A percentile compares a stretch with the other conserved stretches of the same genome.
Evolutionary conservation across 2,888 invertebrate genomes (phyloP).

Genomic region (Mythimna ferrago): DNA sequence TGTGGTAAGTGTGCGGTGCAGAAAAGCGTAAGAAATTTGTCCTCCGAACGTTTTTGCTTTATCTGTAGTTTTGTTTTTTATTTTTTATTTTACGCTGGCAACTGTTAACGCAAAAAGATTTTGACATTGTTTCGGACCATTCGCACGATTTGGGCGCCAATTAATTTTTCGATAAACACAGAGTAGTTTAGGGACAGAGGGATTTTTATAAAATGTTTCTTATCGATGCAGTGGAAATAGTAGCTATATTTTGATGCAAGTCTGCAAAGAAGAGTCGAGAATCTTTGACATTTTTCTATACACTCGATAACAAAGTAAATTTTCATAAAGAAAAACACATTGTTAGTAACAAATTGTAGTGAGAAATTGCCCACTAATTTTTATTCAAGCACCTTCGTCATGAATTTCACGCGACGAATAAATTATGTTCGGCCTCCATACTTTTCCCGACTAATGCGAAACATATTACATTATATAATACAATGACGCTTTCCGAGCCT

Average conservation of each 20-base stretch:
- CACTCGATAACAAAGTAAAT: too few relatives aligned
- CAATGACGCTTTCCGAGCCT: too few relatives aligned
- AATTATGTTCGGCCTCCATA: too few relatives aligned
- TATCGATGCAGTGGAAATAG: too few relatives aligned
- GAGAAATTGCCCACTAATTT: too few relatives aligned
- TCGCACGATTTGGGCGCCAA: constrained; percentile 84
- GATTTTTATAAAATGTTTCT: neutral
- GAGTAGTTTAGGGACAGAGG: constrained; percentile 62
- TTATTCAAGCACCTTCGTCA: too few relatives aligned
- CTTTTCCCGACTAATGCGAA: too few relatives aligned
- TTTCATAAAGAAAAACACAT: too few relatives aligned
- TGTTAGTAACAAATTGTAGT: too few relatives aligned
- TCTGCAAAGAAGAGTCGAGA: neutral
- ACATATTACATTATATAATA: too few relatives aligned
- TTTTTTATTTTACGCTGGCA: constrained; percentile 75
- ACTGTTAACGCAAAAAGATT: constrained; percentile 85
- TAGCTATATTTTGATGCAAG: neutral
- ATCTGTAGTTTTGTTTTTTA: constrained; percentile 65
- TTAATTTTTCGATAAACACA: constrained; percentile 78
- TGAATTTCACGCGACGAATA: too few relatives aligned
- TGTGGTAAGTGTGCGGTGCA: constrained; percentile 69
- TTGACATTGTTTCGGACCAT: constrained; percentile 84
- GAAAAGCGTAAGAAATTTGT: constrained; percentile 89
- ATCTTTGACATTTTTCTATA: too few relatives aligned
- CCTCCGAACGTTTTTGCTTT: constrained; percentile 76